These are phyloP conservation scores for Megaptera novaeangliae DNA, from an alignment of 2,113 vertebrate genomes.

Conservation along the genomic window DNA sequence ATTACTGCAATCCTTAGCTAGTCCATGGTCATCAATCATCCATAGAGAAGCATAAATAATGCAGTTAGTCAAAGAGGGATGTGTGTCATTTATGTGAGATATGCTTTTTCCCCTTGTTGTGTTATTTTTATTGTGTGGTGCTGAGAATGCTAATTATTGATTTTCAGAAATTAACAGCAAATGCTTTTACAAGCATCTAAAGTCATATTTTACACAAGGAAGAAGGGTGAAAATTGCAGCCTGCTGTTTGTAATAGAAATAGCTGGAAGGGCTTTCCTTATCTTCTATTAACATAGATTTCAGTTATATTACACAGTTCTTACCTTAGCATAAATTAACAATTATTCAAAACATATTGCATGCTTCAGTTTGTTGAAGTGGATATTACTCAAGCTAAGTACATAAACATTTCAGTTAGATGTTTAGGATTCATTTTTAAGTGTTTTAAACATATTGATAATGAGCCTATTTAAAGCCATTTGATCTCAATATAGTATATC, in stretches of 20 bases:
- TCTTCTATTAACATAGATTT: conserved; percentile 76
- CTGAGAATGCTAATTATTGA: conserved; percentile 75
- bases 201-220: conserved; percentile 71
- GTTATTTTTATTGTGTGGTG: conserved; percentile 64
- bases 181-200: conserved; percentile 59
- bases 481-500: conserved; percentile 63
- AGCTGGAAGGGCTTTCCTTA: conserved; percentile 73
- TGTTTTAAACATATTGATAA: conserved; percentile 79
- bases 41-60: neutral
- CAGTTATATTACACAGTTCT: conserved; percentile 73
- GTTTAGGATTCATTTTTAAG: conserved; percentile 68
- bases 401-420: conserved; percentile 68
- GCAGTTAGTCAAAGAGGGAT: conserved; percentile 24
- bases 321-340: conserved; percentile 80
- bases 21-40: neutral
- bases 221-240: conserved; percentile 66
- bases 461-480: conserved; percentile 72
- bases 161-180: conserved; percentile 78
- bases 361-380: conserved; percentile 66
- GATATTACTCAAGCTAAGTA: conserved; percentile 72
- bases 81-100: conserved; percentile 21
- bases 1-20: neutral
- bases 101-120: conserved; percentile 48
- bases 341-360: conserved; percentile 75
- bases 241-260: conserved; percentile 72